phyloP scores from a whole-genome alignment of 2,797 vertebrate species.

The Danio tinwini region DNA sequence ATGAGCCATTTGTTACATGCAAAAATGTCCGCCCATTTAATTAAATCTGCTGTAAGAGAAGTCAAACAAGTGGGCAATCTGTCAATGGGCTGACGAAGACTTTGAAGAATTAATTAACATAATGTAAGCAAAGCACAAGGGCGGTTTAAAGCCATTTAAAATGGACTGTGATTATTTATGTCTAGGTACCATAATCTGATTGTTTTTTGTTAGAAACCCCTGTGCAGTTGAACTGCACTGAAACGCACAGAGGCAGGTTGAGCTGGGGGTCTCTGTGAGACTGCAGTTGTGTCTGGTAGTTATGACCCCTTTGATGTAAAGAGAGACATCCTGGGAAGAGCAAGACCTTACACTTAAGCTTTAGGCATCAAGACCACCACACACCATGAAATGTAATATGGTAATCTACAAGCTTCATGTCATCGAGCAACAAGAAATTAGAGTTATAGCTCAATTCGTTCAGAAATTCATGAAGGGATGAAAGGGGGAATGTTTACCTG shows the following conservation, averaged over 20 bases:
- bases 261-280: conserved; percentile 26
- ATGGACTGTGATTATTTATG: conserved; percentile 66
- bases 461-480: background rate
- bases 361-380: conserved; percentile 20
- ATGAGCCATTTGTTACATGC: conserved; percentile 73
- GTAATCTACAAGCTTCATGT: conserved; percentile 19
- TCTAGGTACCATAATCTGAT: conserved; percentile 64
- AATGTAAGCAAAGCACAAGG: conserved; percentile 78
- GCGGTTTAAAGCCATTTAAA: conserved; percentile 71
- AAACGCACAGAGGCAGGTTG: conserved; percentile 34
- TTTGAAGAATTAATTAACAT: conserved; percentile 76
- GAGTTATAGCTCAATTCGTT: background rate
- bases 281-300: conserved; percentile 33
- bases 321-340: conserved; percentile 21
- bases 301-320: conserved; percentile 45
- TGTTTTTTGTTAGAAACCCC: conserved; percentile 53
- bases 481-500: background rate
- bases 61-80: conserved; percentile 69
- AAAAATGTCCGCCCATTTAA: conserved; percentile 83
- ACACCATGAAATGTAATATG: conserved; percentile 19
- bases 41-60: conserved; percentile 74
- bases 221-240: background rate
- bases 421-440: background rate
- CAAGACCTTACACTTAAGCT: conserved; percentile 15
- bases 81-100: conserved; percentile 71